phyloP scores from a whole-genome alignment of 2,113 vertebrate species.

The Neolamprologus variostigma region DNA sequence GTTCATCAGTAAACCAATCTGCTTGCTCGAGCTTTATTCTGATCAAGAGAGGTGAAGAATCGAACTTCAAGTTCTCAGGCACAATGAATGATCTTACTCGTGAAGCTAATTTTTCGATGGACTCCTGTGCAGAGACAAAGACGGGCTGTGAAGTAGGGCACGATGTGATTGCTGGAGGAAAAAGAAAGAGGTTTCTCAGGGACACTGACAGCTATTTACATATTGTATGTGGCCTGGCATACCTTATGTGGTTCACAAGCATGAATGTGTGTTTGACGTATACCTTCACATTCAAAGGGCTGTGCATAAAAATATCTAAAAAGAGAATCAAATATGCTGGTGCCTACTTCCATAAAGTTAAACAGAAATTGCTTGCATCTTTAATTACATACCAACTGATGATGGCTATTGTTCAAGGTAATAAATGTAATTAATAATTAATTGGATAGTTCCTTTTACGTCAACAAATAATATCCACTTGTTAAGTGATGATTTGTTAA shows the following conservation, averaged over 20 bases:
- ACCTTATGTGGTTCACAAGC: background rate
- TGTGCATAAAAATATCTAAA: background rate
- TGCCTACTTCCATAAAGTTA: background rate
- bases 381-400: background rate
- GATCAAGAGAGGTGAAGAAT: background rate
- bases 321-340: background rate
- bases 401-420: background rate
- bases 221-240: background rate
- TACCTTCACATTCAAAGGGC: background rate
- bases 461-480: background rate
- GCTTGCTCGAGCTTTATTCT: background rate
- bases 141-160: background rate
- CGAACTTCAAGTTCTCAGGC: background rate
- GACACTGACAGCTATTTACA: background rate
- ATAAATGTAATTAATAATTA: background rate
- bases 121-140: background rate
- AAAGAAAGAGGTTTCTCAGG: background rate
- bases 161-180: background rate
- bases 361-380: background rate
- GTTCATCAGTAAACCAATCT: background rate
- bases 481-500: background rate
- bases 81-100: background rate
- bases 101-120: background rate
- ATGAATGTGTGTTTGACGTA: constrained; percentile 1
- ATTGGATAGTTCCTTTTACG: background rate